These are phyloP conservation scores for Geotrupes spiniger DNA, from an alignment of 2,888 invertebrate species.

Conservation along the genomic window DNA sequence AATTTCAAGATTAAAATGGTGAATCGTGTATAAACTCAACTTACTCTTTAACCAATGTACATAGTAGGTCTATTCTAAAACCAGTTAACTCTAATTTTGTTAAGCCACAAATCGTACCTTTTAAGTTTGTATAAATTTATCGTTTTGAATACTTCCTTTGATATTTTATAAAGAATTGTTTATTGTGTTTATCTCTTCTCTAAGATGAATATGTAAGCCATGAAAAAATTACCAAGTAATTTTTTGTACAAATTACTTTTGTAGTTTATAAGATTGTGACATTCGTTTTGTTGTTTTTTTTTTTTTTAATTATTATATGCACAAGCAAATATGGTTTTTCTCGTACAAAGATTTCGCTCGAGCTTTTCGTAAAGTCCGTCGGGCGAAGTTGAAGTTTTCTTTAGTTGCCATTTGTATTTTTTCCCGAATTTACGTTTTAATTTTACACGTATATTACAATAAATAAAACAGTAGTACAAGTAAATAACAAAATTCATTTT, in stretches of 20 bases:
- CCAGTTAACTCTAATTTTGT: constrained; percentile 3
- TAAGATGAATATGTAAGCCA: too few relatives aligned
- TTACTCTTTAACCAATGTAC: too few relatives aligned
- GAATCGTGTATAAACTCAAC: too few relatives aligned
- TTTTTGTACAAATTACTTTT: constrained; percentile 21
- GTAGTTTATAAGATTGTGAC: constrained; percentile 9
- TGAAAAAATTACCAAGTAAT: constrained; percentile 2
- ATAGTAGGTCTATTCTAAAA: too few relatives aligned
- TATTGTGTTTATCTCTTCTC: constrained; percentile 9
- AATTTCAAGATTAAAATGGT: too few relatives aligned
- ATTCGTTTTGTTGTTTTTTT: background rate
- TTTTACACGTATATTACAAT: constrained; percentile 3
- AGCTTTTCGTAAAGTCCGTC: background rate
- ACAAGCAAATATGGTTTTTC: constrained; percentile 7
- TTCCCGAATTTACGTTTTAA: background rate
- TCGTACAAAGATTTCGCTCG: too few relatives aligned
- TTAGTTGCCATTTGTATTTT: constrained; percentile 7
- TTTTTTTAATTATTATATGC: constrained; percentile 13
- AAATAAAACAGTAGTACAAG: constrained; percentile 33
- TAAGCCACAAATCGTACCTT: constrained; percentile 7
- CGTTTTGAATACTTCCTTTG: constrained; percentile 15
- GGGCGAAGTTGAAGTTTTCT: background rate
- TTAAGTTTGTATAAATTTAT: constrained; percentile 21
- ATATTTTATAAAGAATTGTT: constrained; percentile 14
- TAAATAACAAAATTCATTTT: constrained; percentile 35